A percentile compares a stretch with the other conserved stretches of the same genome.
phyloP scores from a whole-genome alignment of 2,797 vertebrate genomes.

The Sebastes goodei region DNA sequence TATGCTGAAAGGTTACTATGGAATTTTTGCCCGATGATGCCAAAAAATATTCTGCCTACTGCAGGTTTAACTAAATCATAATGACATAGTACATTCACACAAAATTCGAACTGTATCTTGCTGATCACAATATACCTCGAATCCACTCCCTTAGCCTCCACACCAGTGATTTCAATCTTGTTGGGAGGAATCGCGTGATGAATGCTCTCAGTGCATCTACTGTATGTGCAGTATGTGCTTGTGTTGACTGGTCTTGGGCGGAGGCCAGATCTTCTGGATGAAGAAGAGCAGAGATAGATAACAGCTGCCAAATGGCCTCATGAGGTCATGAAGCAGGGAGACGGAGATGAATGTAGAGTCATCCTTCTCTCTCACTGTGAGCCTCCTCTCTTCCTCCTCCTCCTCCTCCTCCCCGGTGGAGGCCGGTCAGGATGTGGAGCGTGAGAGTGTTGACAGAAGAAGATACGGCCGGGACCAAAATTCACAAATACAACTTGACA shows the following conservation, averaged over 20 bases:
- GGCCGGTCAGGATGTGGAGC: slow-evolving; percentile 56
- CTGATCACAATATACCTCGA: background rate
- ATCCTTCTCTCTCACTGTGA: slow-evolving; percentile 13
- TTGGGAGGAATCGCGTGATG: slow-evolving; percentile 1
- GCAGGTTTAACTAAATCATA: background rate
- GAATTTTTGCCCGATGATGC: too few species aligned
- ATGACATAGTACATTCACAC: background rate
- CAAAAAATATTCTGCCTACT: too few species aligned
- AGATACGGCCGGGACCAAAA: slow-evolving; percentile 61
- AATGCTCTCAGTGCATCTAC: slow-evolving; percentile 6
- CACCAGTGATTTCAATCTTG: background rate
- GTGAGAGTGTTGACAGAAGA: slow-evolving; percentile 73
- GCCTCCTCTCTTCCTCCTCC: background rate
- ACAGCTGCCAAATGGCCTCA: slow-evolving; percentile 55
- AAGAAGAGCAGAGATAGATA: slow-evolving; percentile 68
- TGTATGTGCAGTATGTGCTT: slow-evolving; percentile 20
- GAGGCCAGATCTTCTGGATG: slow-evolving; percentile 49
- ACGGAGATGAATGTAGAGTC: background rate
- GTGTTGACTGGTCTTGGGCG: slow-evolving; percentile 36
- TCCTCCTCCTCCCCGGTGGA: slow-evolving; percentile 20
- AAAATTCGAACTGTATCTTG: background rate
- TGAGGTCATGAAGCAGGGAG: slow-evolving; percentile 37
- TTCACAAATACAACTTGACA: slow-evolving; percentile 60
- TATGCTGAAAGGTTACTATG: too few species aligned
- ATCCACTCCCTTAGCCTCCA: background rate